Percentiles rank a stretch among this genome's conserved stretches.
Evolutionary conservation across 2,797 vertebrate genomes (phyloP).

Genomic region (Saxicola maurus): DNA sequence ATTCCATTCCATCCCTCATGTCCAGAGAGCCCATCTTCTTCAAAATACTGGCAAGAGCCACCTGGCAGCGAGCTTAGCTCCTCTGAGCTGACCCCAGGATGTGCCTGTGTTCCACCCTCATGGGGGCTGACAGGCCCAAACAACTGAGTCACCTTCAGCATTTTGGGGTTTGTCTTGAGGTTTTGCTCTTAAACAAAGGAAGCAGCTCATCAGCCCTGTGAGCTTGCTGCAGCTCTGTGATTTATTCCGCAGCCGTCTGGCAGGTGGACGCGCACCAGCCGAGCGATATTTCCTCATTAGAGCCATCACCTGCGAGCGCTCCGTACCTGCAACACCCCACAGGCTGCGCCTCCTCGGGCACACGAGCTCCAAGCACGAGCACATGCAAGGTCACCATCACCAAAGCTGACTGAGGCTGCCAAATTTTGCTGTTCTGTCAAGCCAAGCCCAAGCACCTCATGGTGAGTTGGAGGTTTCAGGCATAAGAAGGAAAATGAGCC

Average conservation of each 20-base stretch:
- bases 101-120: fast-evolving
- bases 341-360: fast-evolving
- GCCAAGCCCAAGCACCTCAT: fast-evolving
- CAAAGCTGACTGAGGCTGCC: background rate
- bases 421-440: background rate
- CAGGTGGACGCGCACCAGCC: background rate
- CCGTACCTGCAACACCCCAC: background rate
- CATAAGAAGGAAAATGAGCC: background rate
- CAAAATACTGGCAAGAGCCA: background rate
- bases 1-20: background rate
- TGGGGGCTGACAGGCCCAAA: background rate
- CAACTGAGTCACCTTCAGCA: background rate
- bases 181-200: background rate
- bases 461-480: background rate
- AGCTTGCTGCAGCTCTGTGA: background rate
- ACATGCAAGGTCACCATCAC: background rate
- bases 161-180: background rate
- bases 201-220: background rate
- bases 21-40: background rate
- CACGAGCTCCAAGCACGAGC: background rate
- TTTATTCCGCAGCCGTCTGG: background rate
- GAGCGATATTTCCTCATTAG: slow-evolving; percentile 52
- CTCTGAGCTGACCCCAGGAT: fast-evolving
- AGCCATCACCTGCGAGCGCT: background rate
- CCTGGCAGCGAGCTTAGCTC: background rate